These are phyloP conservation scores for Acronicta alni DNA, from an alignment of 2,888 invertebrate genomes.

Conservation along the genomic window DNA sequence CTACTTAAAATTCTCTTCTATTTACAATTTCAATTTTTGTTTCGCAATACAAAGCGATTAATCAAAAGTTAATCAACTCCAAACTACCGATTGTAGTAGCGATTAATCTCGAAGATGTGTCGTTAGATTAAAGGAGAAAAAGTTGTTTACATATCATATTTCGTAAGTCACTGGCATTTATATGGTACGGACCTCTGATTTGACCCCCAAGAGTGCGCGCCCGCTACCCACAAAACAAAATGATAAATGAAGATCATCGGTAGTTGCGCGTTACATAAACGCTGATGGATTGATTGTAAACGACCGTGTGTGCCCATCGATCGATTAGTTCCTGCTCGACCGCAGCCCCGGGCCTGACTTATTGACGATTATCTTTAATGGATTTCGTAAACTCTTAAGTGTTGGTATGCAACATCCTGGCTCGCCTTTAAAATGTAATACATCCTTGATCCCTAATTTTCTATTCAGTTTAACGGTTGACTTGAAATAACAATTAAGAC, in stretches of 20 bases:
- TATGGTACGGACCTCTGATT: conserved; percentile 69
- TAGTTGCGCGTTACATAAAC: conserved; percentile 86
- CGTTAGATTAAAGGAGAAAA: conserved; percentile 67
- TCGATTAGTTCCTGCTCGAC: conserved; percentile 85
- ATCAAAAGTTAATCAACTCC: conserved; percentile 60
- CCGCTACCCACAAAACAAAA: conserved; percentile 86
- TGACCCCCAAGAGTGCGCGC: conserved; percentile 82
- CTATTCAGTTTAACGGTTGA: conserved; percentile 71
- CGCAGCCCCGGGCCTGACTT: conserved; percentile 76
- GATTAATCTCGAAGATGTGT: conserved; percentile 61
- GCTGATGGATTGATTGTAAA: conserved; percentile 89
- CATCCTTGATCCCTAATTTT: conserved; percentile 74
- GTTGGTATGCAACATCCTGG: conserved; percentile 76
- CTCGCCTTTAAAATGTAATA: conserved; percentile 71
- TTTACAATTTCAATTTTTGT: conserved; percentile 27
- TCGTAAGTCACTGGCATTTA: conserved; percentile 74
- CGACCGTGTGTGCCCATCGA: conserved; percentile 82
- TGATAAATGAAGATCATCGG: conserved; percentile 87
- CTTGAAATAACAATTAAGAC: conserved; percentile 67
- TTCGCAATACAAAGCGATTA: conserved; percentile 40
- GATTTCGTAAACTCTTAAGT: conserved; percentile 82
- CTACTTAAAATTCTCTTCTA: conserved; percentile 46
- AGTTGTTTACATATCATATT: conserved; percentile 79
- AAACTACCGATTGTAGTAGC: conserved; percentile 58
- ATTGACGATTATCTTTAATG: conserved; percentile 86